Percentiles rank a stretch among this genome's conserved stretches.
These are phyloP conservation scores for Brachystomella parvula DNA, from an alignment of 1,140 invertebrate genomes.

Conservation along the genomic window DNA sequence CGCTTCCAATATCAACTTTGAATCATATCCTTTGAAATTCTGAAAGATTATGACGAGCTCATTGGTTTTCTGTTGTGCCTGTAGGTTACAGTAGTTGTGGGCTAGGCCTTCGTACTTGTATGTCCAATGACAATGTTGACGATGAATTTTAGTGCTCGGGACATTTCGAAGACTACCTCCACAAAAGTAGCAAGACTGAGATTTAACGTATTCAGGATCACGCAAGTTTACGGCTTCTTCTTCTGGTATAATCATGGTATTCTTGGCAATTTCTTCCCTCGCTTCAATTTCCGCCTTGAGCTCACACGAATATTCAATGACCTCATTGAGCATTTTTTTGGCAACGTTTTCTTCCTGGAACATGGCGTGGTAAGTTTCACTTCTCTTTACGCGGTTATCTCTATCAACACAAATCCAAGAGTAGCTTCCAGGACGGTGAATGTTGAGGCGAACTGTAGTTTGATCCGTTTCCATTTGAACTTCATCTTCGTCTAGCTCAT, in stretches of 20 bases:
- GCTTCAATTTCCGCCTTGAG: not conserved
- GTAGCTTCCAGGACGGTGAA: too few species aligned
- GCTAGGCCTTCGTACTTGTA: slow-evolving; percentile 10
- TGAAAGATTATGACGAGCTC: not conserved
- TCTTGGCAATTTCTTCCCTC: not conserved
- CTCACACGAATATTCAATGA: too few species aligned
- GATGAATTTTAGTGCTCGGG: not conserved
- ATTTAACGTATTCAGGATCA: not conserved
- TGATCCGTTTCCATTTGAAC: too few species aligned
- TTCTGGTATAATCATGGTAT: not conserved
- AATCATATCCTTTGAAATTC: slow-evolving; percentile 16
- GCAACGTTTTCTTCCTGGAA: too few species aligned
- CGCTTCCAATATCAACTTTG: not conserved
- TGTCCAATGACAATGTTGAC: not conserved
- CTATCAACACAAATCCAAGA: too few species aligned
- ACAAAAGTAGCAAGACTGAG: not conserved
- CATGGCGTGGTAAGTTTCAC: too few species aligned
- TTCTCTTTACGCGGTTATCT: too few species aligned
- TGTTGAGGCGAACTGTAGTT: too few species aligned
- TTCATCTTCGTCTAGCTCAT: too few species aligned
- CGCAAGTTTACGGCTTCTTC: not conserved
- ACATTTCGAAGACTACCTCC: not conserved
- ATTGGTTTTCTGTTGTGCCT: not conserved
- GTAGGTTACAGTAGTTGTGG: slow-evolving; percentile 8
- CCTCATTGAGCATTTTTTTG: too few species aligned